These are phyloP conservation scores for Platycheirus albimanus DNA, from an alignment of 2,888 invertebrate species.

Conservation along the genomic window DNA sequence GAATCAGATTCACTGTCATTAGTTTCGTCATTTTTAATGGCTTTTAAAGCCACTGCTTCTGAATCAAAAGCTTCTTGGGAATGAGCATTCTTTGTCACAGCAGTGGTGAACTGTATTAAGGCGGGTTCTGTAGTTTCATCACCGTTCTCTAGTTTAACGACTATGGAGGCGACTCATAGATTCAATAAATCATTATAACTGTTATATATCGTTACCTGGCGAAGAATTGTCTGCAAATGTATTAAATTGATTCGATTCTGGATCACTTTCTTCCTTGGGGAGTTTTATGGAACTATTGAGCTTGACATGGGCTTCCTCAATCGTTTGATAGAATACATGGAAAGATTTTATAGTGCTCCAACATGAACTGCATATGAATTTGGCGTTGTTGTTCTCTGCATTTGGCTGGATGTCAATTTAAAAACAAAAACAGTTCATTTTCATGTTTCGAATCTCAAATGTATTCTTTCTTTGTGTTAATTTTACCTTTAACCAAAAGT, in stretches of 20 bases:
- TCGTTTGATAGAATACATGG: slow-evolving; percentile 77
- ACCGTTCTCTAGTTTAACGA: background rate
- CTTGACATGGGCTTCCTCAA: slow-evolving; percentile 76
- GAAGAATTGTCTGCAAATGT: slow-evolving; percentile 62
- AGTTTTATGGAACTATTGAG: slow-evolving; percentile 5
- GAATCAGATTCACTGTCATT: background rate
- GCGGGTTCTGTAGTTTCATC: background rate
- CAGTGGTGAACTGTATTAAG: background rate
- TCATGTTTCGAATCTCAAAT: no score
- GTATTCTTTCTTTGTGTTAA: no score
- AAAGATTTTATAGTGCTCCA: slow-evolving; percentile 77
- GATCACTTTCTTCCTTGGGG: background rate
- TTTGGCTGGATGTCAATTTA: no score
- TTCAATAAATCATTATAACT: no score
- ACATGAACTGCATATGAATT: slow-evolving; percentile 75
- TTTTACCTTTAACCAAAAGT: slow-evolving; percentile 76
- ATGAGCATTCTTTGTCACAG: no score
- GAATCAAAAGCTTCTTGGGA: no score
- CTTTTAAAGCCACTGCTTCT: no score
- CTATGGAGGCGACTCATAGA: no score
- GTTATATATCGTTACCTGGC: background rate
- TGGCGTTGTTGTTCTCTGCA: background rate
- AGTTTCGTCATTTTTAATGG: no score
- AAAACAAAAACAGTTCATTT: no score
- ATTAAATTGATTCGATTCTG: slow-evolving; percentile 76